Percentiles rank a stretch among this genome's conserved stretches.
These are phyloP conservation scores for Cyphomyrmex costatus DNA, from an alignment of 1,140 invertebrate genomes.

Conservation along the genomic window DNA sequence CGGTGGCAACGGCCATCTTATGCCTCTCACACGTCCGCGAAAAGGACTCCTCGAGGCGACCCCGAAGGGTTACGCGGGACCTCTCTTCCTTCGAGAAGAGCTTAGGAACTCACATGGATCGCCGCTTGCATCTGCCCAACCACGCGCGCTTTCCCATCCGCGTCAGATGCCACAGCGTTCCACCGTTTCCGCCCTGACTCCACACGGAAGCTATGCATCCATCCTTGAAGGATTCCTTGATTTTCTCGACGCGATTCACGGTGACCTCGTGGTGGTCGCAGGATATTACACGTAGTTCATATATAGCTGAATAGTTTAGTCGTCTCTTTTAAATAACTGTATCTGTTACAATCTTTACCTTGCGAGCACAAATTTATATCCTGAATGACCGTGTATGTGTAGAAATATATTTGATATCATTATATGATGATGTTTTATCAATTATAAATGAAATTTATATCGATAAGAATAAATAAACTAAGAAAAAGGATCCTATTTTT, in stretches of 20 bases:
- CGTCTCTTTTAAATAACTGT: slow-evolving; percentile 13
- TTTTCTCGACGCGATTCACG: slow-evolving; percentile 31
- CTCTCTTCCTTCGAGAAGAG: slow-evolving; percentile 24
- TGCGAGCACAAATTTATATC: neutral
- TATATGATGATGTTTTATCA: neutral
- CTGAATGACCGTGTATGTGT: neutral
- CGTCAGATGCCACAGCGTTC: slow-evolving; percentile 12
- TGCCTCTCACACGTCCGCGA: slow-evolving; percentile 57
- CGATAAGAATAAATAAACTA: too few species aligned
- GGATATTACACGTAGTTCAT: slow-evolving; percentile 13
- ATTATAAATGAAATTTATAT: too few species aligned
- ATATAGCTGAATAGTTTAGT: neutral
- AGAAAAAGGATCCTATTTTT: too few species aligned
- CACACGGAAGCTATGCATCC: slow-evolving; percentile 36
- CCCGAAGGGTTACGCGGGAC: slow-evolving; percentile 56
- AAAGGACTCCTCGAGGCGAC: slow-evolving; percentile 36
- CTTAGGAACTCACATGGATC: slow-evolving; percentile 42
- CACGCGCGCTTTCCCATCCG: slow-evolving; percentile 39
- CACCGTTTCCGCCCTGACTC: slow-evolving; percentile 29
- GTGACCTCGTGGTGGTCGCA: slow-evolving; percentile 16
- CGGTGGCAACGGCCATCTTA: slow-evolving; percentile 60
- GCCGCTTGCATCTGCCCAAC: slow-evolving; percentile 21
- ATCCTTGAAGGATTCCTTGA: slow-evolving; percentile 39
- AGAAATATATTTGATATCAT: neutral
- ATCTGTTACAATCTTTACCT: neutral